Evolutionary conservation across 2,113 vertebrate genomes (phyloP), one percentile per base, ranked within the genome.

Genomic region (Rhineura floridana): DNA sequence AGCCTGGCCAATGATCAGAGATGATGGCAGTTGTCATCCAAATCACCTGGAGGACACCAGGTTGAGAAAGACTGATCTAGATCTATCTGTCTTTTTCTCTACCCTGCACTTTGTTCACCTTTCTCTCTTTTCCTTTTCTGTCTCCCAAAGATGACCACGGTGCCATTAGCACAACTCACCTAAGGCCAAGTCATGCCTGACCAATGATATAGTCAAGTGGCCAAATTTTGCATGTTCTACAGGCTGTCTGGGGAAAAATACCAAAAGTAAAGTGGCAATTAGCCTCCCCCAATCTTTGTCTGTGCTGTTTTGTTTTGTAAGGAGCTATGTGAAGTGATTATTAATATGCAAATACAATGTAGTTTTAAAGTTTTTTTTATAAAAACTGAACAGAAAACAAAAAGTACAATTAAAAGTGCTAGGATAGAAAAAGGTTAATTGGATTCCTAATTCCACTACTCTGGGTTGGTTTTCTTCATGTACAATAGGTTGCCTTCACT

Each of bases 201-300:
- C 36, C n/a, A 39, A 30, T 21, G 15, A 55, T 69, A 44, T 4
- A 70, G 3, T 11, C n/a, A 70, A 73, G 7, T 36, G 30, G 69
- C 15, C 59, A 81, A 33, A 87, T 3, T 81, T 88, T 73, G 11
- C 82, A 92, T 92, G 59, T 83, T 89, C 55, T 87, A 88, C 39
- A 93, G 93, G 93, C 91, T 94, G 94, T 93, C 87, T 95, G 96
- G 85, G n/a, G 87, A 77, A 1, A 79, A 81, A 93, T 89, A 95
- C 52, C 50, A 91, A 90, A 96, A 73, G 46, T 92, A 94, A 93
- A 90, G 39, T 81, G 91, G 79, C 46, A 90, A 46, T 84, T 87
- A 80, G 84, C 77, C 67, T 93, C 93, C 92, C 88, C 85, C 92
- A 89, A 90, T 87, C 84, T 87, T 67, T 88, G 84, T 92, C 90